Evolutionary conservation across 2,797 vertebrate species (phyloP), one percentile per base, ranked within the genome.

Genomic region (Miichthys miiuy): DNA sequence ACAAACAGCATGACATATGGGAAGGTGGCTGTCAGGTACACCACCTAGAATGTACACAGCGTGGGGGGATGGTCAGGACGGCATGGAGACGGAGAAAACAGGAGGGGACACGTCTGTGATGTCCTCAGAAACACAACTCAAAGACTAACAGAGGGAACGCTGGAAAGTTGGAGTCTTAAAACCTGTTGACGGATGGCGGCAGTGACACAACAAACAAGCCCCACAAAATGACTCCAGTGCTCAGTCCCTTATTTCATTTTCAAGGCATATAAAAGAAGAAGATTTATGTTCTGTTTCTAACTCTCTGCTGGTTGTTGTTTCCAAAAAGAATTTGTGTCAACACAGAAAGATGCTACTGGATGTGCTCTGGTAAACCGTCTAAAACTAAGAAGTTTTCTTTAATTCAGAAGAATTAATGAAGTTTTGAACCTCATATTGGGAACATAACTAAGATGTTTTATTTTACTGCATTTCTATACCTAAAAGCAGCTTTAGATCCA

Each of bases 21-120:
- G 78, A 99, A 99, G 0, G 96, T 97, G 75, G 97, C 97, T 0
- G 97, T 98, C 91, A 99, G 95, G 77, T 98, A 99, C 72, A 99
- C 97, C 0, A 98, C 97, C 97, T 98, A 88, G 0, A 23, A 68
- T 70, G 63, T 66, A 84, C 66, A 91, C 80, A 86, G 18, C 8
- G 9, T 0, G 38, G 1, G 6, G 23, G 80, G 81, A 79, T 71
- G 76, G 79, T 85, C 23, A 70, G 63, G 76, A 70, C 2, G 27
- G 71, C 72, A 41, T 3, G 1, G 46, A 68, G 54, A 52, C 27
- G 50, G 77, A 52, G 48, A 68, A 82, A 61, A 80, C 74, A 79
- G 68, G n/a, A 54, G 48, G 51, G 51, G 42, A 71, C 57, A 44
- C 11, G 63, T 30, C 71, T 51, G 80, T 12, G 68, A 72, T 25